Base-by-base conservation (phyloP, 2,797 vertebrate genomes). In the Phrynocephalus forsythii region DNA sequence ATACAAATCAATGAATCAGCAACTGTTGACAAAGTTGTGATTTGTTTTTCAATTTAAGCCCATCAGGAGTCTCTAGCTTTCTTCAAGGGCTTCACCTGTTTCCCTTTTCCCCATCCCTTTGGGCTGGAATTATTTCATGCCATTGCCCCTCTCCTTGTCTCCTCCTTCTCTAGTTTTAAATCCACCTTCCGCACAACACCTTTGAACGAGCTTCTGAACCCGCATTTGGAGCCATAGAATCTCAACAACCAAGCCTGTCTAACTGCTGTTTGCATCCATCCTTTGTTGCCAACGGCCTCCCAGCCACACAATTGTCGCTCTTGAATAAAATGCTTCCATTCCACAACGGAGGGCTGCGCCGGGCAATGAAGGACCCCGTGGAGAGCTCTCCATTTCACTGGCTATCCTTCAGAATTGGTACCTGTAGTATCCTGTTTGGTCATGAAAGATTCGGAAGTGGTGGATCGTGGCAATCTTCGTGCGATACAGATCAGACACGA, bases 371-470 rank as follows among this genome's bases (percentile, higher is more conserved):
- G 9, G 52, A 56, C 52, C 52, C 44, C n/a, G 56, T 11, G 1
- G 22, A 56, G 52, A 15, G 22, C 7, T 44, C 52, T 16, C 28
- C 11, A 63, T 11, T 63, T 28, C 60, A 69, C 87, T 33, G 16
- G 38, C 44, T 81, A 28, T 33, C 10, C 72, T 38, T 56, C 79
- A 89, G 71, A 92, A 81, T 3, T 0, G 10, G 33, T 96, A 99
- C 98, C 98, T 97, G 98, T 98, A 94, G 98, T 98, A 95, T 99
- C 98, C 94, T 99, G 98, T 95, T 98, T 99, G 85, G 98, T 99
- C 95, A 99, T 98, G 76, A 99, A 99, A 84, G 98, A 99, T 96
- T 99, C 98, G 0, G 97, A 95, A 86, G 96, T 96, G 92, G 97
- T 93, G 52, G 97, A 94, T 30, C 98, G 98, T 91, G 98, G 98